Base-by-base conservation (phyloP, 64 coral and sea anemone genomes). In the Anthopleura sola region DNA sequence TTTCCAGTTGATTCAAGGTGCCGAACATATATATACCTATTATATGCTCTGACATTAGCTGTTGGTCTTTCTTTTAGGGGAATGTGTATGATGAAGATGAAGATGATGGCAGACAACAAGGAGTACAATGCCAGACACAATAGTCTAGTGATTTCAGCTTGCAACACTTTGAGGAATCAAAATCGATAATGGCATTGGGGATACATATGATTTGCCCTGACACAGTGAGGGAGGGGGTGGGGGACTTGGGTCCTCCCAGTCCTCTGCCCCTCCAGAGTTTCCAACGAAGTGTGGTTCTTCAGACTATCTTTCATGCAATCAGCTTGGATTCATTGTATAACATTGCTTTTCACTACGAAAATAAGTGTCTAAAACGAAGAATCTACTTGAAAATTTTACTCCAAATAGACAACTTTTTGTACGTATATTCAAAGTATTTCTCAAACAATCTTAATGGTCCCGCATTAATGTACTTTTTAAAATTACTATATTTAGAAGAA, bases 91-190 rank as follows among this genome's bases (percentile, higher is more conserved):
- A 95, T 37, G 93, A 95, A 0, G 95, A 98, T 24, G 92, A 94
- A 34, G 84, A 86, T 39, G 88, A 85, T 1, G 81, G 53, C 0
- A 60, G 84, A 7, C 75, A 82, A 14, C 37, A 38, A 18, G 95
- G 95, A 38, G 92, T 98, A 1, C 95, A 98, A 77, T 98, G 95
- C 55, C 95, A 98, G 21, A 94, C 95, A 49, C 91, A 93, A 75
- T 98, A 98, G 79, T 48, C 29, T 77, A 36, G 20, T n/a, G 68
- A 8, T 75, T 75, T 75, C n/a, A 66, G 60, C 24, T n/a, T 66
- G 10, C 60, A 66, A 23, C 60, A 10, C 60, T 29, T 66, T 28
- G n/a, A 66, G 1, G 10, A 11, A 66, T 66, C 9, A 12, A 24
- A 8, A 66, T 66, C 26, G 60, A n/a, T 66, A 66, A 66, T 66